Percentiles rank a stretch among this genome's conserved stretches.
These are phyloP conservation scores for Urocitellus parryii DNA, from an alignment of 2,113 vertebrate species.

Conservation along the genomic window DNA sequence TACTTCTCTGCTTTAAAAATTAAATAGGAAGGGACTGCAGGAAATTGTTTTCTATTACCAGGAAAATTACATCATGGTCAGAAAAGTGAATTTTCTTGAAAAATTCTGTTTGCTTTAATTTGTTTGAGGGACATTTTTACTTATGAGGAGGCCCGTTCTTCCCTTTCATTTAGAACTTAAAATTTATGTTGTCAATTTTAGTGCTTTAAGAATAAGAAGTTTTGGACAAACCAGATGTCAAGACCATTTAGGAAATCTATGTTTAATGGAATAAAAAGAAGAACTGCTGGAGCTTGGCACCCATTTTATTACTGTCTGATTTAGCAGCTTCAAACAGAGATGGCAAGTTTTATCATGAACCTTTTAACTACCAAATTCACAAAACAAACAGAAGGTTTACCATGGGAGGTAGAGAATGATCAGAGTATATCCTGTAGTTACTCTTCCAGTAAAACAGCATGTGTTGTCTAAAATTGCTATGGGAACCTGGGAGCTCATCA, in stretches of 20 bases:
- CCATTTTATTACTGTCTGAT: slow-evolving; percentile 71
- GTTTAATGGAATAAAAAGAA: slow-evolving; percentile 79
- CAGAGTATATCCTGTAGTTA: slow-evolving; percentile 82
- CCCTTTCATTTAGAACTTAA: slow-evolving; percentile 60
- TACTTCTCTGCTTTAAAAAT: slow-evolving; percentile 61
- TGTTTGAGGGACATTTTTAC: slow-evolving; percentile 6
- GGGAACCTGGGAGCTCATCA: slow-evolving; percentile 83
- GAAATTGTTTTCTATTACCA: slow-evolving; percentile 33
- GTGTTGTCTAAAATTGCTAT: slow-evolving; percentile 85
- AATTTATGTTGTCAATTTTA: slow-evolving; percentile 64
- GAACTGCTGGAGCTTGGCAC: slow-evolving; percentile 65
- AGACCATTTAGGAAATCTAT: slow-evolving; percentile 66
- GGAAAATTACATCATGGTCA: background rate
- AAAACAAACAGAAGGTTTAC: slow-evolving; percentile 87
- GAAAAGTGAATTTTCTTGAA: slow-evolving; percentile 41
- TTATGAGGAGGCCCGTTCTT: background rate
- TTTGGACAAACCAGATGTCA: slow-evolving; percentile 69
- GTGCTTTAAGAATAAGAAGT: slow-evolving; percentile 42
- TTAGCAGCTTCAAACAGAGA: slow-evolving; percentile 78
- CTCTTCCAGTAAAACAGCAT: slow-evolving; percentile 85
- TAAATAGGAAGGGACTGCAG: slow-evolving; percentile 49
- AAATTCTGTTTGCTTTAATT: slow-evolving; percentile 30
- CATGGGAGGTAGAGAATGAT: slow-evolving; percentile 82
- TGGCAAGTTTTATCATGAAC: slow-evolving; percentile 79
- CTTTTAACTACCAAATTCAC: slow-evolving; percentile 84